Conservation (phyloP, 2,888 invertebrate genomes). For the Athalia circularis region DNA sequence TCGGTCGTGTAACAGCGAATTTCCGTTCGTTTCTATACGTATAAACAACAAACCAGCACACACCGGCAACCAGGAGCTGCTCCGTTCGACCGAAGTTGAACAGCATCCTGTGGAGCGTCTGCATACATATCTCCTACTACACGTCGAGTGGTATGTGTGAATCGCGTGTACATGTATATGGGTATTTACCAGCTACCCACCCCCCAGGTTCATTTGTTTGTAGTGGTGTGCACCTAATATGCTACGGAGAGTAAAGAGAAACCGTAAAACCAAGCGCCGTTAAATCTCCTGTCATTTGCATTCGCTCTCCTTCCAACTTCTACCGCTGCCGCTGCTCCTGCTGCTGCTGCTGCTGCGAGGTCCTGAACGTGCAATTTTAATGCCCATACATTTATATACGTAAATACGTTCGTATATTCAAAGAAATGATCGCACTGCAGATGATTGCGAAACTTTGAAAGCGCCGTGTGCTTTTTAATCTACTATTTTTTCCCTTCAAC, state of each 20-base stretch:
- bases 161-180: too few relatives aligned
- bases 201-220: neutral
- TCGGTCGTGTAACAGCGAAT: conserved; percentile 27
- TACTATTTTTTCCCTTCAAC: too few relatives aligned
- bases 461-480: too few relatives aligned
- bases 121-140: too few relatives aligned
- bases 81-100: too few relatives aligned
- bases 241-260: neutral
- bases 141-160: too few relatives aligned
- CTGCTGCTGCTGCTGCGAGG: too few relatives aligned
- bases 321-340: neutral
- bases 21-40: conserved; percentile 18
- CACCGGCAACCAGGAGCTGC: neutral
- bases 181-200: too few relatives aligned
- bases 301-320: neutral
- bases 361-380: neutral
- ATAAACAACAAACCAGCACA: neutral
- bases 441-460: too few relatives aligned
- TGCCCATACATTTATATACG: conserved; percentile 30
- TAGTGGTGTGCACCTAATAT: neutral
- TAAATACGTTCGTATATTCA: conserved; percentile 52
- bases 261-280: conserved; percentile 3
- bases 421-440: too few relatives aligned
- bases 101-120: too few relatives aligned
- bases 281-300: conserved; percentile 4